Evolutionary conservation across 2,888 invertebrate species (phyloP), one percentile per base, ranked within the genome.

Genomic region (Patella pellucida): DNA sequence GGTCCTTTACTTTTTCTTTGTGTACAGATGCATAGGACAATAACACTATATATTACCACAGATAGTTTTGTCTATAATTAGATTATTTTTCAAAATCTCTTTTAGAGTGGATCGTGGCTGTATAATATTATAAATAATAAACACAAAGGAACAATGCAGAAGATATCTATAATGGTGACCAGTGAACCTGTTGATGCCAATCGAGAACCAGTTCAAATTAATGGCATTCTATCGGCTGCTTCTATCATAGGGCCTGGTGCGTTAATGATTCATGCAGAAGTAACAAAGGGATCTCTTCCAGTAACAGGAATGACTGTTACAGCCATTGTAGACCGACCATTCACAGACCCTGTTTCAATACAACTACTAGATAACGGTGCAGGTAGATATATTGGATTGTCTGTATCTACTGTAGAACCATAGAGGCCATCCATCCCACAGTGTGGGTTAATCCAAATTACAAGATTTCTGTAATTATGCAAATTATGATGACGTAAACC

Each of bases 331-430:
- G 76, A 78, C 51, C 74, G 77, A 54, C 85, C 85, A 9, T 76
- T 76, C n/a, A 80, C 77, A 23, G 27, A 69, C 2, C 70, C 75
- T 1, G 56, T 62, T 7, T 67, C 23, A 11, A 52, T 83, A 15
- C 41, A 71, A 15, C 77, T 87, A 11, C 67, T 78, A 31, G 87
- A 87, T 71, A 84, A 84, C 73, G 87, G 86, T 3, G 82, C 83
- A 73, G 87, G 87, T 87, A 77, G 56, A 41, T 9, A 9, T 9
- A 41, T 41, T 41, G 9, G 9, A 41, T 9, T 41, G 9, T 41
- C 9, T 9, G 0, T 41, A 41, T 9, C 41, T 41, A 41, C 9
- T 41, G 41, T 9, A 41, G 9, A 9, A 41, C 41, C 41, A 41
- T 9, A 41, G 7, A 41, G 41, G 1, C 9, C 9, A 41, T 41